Evolutionary conservation across 2,113 vertebrate species (phyloP), one percentile per base, ranked within the genome.

Genomic region (Glaucomys volans): DNA sequence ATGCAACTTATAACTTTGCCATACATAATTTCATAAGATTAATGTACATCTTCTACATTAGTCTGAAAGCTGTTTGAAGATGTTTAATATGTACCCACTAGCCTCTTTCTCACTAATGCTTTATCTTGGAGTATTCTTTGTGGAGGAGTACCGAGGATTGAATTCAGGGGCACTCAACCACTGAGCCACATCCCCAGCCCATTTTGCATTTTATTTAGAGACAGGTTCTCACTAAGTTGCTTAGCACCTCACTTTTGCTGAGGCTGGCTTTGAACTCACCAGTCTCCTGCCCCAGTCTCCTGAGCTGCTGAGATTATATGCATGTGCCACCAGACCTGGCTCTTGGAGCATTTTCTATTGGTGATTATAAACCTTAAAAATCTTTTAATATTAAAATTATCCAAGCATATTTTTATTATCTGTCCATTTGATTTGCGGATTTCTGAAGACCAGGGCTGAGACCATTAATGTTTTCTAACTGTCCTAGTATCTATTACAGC

Each of bases 321-420:
- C 44, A 47, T 9, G 9, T 6, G 44, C 44, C 44, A 47, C 44
- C 9, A 9, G 6, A 47, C 44, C 44, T 47, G 44, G 44, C 44
- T 81, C 13, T 90, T 77, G 40, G 26, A 76, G 0, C 9, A 71
- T 71, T 86, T 72, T 91, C 32, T 59, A 32, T 32, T 77, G 30
- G 4, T 95, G 3, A 87, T 97, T 92, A 91, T 74, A 32, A 95
- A 4, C 2, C 17, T 77, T 94, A 67, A 80, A 76, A 20, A 52
- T 79, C 14, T 74, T 96, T 96, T 57, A 32, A n/a, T 81, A 88
- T 85, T 94, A 91, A 96, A 97, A 91, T 85, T 77, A 82, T n/a
- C 3, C 11, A 85, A 97, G 52, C 30, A 62, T 95, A 77, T 52
- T 80, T 92, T 96, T 93, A 71, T 94, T 67, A 64, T 96, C 54